Evolutionary conservation across 2,888 invertebrate genomes (phyloP), one percentile per base, ranked within the genome.

Genomic region (Ophonus ardosiacus): DNA sequence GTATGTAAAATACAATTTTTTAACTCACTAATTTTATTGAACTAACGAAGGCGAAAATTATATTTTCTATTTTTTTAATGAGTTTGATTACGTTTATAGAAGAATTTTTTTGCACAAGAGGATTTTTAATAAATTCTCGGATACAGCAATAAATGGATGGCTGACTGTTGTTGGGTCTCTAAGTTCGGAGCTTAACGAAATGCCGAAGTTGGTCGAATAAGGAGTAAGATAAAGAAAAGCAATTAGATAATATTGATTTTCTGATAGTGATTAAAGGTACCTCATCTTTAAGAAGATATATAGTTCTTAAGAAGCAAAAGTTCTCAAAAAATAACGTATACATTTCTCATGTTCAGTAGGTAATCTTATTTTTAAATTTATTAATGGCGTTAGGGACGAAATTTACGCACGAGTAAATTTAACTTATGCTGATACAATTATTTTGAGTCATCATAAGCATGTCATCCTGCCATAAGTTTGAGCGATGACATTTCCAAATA

Each of bases 181-280:
- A 51, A 51, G 43, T 51, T 51, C 0, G 63, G 13, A 63, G 63
- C 63, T 63, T 63, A 63, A 18, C 24, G 18, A 63, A 63, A 63
- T 63, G 10, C 24, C 24, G 63, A 24, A 24, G 8, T 21, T 63
- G 24, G 17, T 24, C 63, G 63, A 63, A 21, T 63, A 63, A 63
- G 63, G 24, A 0, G 8, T 63, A 63, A 63, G 63, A 63, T 63
- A 63, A 63, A 63, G 63, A 18, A 63, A 63, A 63, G 21, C 21
- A 63, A 63, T 63, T 63, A 63, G 4, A 63, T 63, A 8, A 7
- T 63, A 63, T 63, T 63, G 63, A 63, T 63, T 63, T 63, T 63
- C 59, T 61, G 8, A 15, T 18, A 61, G 15, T 43, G 43, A 3
- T 43, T 51, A 51, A 10, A 10, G 43, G 43, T 10, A 51, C 6